phyloP scores from a whole-genome alignment of 2,888 invertebrate species.

The Pristionchus arcanus region DNA sequence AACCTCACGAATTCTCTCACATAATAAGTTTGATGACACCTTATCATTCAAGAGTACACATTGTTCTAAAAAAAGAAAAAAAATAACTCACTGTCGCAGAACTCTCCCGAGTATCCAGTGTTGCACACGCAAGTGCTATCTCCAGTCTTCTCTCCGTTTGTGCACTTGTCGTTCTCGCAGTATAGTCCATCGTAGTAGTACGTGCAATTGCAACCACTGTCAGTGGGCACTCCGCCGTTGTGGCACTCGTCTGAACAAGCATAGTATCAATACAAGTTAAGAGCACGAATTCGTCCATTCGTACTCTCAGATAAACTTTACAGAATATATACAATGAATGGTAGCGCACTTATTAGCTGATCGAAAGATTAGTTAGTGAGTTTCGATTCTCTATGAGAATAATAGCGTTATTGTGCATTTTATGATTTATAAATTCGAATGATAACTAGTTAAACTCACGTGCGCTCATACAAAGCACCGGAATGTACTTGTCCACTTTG shows the following conservation, averaged over 20 bases:
- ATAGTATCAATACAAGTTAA: background rate
- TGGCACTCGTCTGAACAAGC: background rate
- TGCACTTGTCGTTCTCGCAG: background rate
- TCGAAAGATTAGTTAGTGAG: too few relatives aligned
- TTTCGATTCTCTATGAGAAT: too few relatives aligned
- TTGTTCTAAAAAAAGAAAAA: background rate
- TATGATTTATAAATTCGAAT: background rate
- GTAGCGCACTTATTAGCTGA: too few relatives aligned
- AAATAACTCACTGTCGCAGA: background rate
- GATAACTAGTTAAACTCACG: background rate
- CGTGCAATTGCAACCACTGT: background rate
- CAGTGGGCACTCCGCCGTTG: background rate
- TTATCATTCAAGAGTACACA: too few relatives aligned
- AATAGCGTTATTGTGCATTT: too few relatives aligned
- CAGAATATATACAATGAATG: too few relatives aligned
- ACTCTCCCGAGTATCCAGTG: slow-evolving; percentile 19
- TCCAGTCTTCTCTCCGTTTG: slow-evolving; percentile 10
- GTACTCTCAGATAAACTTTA: too few relatives aligned
- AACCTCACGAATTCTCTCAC: too few relatives aligned
- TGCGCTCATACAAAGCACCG: background rate
- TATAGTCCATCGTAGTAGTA: background rate
- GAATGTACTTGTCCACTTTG: slow-evolving; percentile 42
- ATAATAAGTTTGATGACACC: too few relatives aligned
- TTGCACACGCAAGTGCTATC: background rate
- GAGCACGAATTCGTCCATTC: too few relatives aligned